phyloP scores from a whole-genome alignment of 2,797 vertebrate species.

The Oceanodroma leucorhoa region DNA sequence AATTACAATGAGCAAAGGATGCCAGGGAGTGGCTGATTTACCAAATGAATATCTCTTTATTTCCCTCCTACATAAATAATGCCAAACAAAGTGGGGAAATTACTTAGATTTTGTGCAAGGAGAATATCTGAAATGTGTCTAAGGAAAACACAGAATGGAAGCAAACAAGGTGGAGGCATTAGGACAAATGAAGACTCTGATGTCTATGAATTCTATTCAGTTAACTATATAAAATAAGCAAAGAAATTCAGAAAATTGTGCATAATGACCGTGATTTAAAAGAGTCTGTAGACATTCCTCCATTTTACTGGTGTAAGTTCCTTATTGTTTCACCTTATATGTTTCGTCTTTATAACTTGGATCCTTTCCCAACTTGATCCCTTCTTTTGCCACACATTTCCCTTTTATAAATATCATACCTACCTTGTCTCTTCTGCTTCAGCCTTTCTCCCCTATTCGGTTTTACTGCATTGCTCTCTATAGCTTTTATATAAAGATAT shows the following conservation, averaged over 20 bases:
- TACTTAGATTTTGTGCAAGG: neutral
- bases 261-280: neutral
- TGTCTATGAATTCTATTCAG: neutral
- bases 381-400: neutral
- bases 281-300: too few species aligned
- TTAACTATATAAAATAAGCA: neutral
- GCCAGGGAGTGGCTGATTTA: neutral
- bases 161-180: neutral
- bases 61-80: neutral
- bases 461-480: neutral
- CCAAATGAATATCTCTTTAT: neutral
- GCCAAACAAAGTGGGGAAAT: neutral
- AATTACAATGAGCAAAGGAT: neutral
- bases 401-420: rapidly evolving
- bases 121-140: neutral
- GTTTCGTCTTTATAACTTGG: neutral
- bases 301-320: neutral
- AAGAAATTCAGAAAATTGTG: neutral
- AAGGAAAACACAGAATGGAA: neutral
- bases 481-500: neutral
- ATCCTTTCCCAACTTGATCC: rapidly evolving
- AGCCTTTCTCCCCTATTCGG: neutral
- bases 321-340: too few species aligned
- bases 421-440: neutral
- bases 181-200: neutral